A percentile compares a stretch with the other conserved stretches of the same genome.
Evolutionary conservation across 2,797 vertebrate species (phyloP).

Genomic region (Cottoperca gobio): DNA sequence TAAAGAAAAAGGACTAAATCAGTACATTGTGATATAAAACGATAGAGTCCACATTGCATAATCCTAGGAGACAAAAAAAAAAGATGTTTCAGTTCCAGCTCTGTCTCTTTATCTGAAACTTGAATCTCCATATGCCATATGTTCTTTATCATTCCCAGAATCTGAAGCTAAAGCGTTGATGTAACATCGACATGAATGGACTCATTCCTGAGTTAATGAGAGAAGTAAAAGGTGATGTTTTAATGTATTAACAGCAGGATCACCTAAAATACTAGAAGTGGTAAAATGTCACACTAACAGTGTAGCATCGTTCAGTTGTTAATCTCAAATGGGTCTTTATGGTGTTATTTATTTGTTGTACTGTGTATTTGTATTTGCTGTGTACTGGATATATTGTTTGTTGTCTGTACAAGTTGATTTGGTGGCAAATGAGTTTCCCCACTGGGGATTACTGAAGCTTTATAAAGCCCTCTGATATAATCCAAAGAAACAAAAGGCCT

Average conservation of each 20-base stretch:
- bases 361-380: too few species aligned
- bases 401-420: too few species aligned
- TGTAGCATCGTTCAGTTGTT: too few species aligned
- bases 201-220: slow-evolving; percentile 14
- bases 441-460: too few species aligned
- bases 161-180: not conserved
- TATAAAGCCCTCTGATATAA: too few species aligned
- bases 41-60: not conserved
- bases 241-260: not conserved
- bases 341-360: too few species aligned
- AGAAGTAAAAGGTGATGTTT: not conserved
- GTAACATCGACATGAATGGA: slow-evolving; percentile 1
- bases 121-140: not conserved
- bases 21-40: not conserved
- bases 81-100: too few species aligned
- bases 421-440: too few species aligned
- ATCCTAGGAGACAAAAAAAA: not conserved
- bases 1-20: not conserved
- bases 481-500: not conserved
- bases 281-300: not conserved
- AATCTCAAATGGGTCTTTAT: too few species aligned
- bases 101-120: not conserved
- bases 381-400: too few species aligned
- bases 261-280: not conserved
- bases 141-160: not conserved